Conservation (phyloP, 2,113 vertebrate species). For the Macrotus californicus region DNA sequence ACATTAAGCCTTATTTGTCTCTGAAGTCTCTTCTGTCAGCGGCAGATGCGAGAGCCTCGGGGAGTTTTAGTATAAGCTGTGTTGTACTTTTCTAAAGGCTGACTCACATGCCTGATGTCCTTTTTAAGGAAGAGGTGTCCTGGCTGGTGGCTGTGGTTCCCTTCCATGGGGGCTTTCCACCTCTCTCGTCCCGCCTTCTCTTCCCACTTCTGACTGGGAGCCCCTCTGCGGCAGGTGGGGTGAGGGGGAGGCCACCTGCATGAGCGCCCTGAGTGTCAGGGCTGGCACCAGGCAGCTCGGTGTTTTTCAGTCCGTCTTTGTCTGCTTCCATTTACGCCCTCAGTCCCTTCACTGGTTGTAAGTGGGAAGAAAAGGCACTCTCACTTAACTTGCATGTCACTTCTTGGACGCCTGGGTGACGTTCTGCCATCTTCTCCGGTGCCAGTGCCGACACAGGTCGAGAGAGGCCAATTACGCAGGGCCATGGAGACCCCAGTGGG, state of each 20-base stretch:
- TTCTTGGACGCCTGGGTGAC: fast-evolving
- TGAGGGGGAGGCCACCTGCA: fast-evolving
- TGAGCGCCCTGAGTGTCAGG: neutral
- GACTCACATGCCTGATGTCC: neutral
- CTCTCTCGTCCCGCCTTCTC: neutral
- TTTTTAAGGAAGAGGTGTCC: slow-evolving; percentile 7
- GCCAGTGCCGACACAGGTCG: neutral
- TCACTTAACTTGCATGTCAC: fast-evolving
- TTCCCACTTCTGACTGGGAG: neutral
- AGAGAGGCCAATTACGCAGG: fast-evolving
- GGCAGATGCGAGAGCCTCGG: neutral
- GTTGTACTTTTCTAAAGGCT: neutral
- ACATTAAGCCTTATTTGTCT: no score
- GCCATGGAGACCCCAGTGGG: fast-evolving
- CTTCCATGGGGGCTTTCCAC: neutral
- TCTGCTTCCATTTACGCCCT: neutral
- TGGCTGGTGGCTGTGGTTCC: neutral
- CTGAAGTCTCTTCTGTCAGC: neutral
- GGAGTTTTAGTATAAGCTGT: fast-evolving
- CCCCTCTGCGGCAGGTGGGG: no score
- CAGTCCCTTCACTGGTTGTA: neutral
- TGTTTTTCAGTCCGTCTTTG: no score
- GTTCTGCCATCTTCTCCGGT: fast-evolving
- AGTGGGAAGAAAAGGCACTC: neutral
- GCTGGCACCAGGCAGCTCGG: fast-evolving